Evolutionary conservation across 2,797 vertebrate genomes (phyloP).

Genomic region (Sciurus vulgaris): DNA sequence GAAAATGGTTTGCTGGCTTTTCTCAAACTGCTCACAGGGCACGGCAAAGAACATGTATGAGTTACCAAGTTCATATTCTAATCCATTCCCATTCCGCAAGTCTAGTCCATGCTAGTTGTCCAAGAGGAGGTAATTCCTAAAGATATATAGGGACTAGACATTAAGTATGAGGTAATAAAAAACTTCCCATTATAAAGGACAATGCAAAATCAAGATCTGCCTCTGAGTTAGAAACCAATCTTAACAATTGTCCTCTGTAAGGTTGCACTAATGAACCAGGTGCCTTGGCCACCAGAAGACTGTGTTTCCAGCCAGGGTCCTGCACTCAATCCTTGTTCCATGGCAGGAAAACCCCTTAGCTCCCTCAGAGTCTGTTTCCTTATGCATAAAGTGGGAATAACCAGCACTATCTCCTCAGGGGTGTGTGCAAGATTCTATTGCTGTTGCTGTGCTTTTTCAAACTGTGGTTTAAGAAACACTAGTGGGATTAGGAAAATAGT

Average conservation of each 20-base stretch:
- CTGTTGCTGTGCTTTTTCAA: not conserved
- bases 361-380: not conserved
- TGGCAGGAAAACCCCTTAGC: not conserved
- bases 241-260: not conserved
- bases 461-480: not conserved
- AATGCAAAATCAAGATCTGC: not conserved
- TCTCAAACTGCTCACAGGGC: not conserved
- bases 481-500: not conserved
- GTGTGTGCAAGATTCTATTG: no score
- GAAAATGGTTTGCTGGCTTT: conserved; percentile 14
- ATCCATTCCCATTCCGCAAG: not conserved
- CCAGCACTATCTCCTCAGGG: not conserved
- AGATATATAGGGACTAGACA: not conserved
- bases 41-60: not conserved
- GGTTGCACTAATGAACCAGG: not conserved
- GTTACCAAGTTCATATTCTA: conserved; percentile 17
- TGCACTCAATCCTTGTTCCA: not conserved
- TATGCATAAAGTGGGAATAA: not conserved
- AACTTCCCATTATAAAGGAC: not conserved
- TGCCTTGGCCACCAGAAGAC: not conserved
- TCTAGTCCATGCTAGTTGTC: not conserved
- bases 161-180: not conserved
- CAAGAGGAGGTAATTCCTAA: not conserved
- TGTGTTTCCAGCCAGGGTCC: not conserved
- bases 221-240: not conserved